phyloP scores from a whole-genome alignment of 2,888 invertebrate species.

The Laothoe populi region DNA sequence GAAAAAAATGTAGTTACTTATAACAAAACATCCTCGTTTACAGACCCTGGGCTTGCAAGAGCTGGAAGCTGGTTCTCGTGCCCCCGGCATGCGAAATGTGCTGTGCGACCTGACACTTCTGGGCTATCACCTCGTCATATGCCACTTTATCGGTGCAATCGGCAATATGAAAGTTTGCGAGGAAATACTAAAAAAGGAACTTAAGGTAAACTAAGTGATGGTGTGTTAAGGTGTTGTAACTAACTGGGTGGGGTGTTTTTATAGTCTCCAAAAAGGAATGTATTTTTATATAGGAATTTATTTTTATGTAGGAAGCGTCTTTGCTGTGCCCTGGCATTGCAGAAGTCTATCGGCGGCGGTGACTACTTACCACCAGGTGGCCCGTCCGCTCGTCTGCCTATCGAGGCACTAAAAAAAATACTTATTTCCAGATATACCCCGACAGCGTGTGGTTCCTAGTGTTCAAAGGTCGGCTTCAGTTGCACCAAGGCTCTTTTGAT shows the following conservation, averaged over 20 bases:
- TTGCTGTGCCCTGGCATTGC: too few relatives aligned
- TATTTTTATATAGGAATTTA: too few relatives aligned
- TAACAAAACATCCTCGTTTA: too few relatives aligned
- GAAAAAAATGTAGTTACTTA: neutral
- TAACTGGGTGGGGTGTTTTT: too few relatives aligned
- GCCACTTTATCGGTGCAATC: constrained; percentile 91
- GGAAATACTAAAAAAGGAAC: constrained; percentile 86
- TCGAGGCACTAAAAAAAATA: too few relatives aligned
- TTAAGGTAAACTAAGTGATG: constrained; percentile 88
- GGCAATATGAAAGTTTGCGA: constrained; percentile 92
- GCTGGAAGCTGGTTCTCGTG: constrained; percentile 88
- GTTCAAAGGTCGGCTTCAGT: constrained; percentile 93
- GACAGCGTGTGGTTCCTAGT: constrained; percentile 96
- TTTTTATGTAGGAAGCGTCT: too few relatives aligned
- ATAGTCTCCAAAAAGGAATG: too few relatives aligned
- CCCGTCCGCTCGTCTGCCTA: too few relatives aligned
- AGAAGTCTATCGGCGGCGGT: too few relatives aligned
- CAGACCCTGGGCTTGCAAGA: constrained; percentile 90
- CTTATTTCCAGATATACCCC: constrained; percentile 87
- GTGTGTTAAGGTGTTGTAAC: too few relatives aligned
- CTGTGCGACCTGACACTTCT: constrained; percentile 94
- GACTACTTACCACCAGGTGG: too few relatives aligned
- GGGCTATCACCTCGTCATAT: constrained; percentile 93
- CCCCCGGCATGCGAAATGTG: constrained; percentile 92
- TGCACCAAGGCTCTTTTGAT: constrained; percentile 91